A percentile compares a stretch with the other conserved stretches of the same genome.
Conservation (phyloP, 1,140 invertebrate genomes). For the Drosophila ficusphila region DNA sequence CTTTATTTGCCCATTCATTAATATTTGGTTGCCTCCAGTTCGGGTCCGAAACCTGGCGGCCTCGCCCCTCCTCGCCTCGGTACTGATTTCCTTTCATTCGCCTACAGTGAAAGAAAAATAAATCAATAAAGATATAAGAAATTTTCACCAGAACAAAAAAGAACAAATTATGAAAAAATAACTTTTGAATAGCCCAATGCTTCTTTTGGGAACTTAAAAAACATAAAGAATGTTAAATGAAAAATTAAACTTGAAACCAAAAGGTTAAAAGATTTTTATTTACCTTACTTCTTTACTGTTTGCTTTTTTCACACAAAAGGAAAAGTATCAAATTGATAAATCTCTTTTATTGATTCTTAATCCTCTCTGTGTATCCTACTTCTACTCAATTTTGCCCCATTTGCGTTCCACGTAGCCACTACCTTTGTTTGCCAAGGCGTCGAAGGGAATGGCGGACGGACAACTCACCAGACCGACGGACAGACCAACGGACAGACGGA, state of each 20-base stretch:
- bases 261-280: too few relatives aligned
- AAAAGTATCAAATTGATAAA: too few relatives aligned
- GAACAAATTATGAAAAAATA: neutral
- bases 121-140: neutral
- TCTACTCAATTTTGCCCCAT: slow-evolving; percentile 8
- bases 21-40: slow-evolving; percentile 50
- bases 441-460: neutral
- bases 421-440: slow-evolving; percentile 53
- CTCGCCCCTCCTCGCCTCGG: neutral
- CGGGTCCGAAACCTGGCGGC: neutral
- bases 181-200: neutral
- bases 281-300: too few relatives aligned
- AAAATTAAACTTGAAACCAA: too few relatives aligned
- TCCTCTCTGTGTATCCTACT: neutral
- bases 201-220: too few relatives aligned
- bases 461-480: neutral
- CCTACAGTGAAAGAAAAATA: neutral
- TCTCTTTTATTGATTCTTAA: too few relatives aligned
- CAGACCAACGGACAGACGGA: neutral
- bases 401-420: slow-evolving; percentile 26
- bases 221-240: too few relatives aligned
- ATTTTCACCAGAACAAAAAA: neutral
- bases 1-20: slow-evolving; percentile 66
- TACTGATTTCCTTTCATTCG: slow-evolving; percentile 4
- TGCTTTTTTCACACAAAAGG: too few relatives aligned